These are phyloP conservation scores for Noturus placidus DNA, from an alignment of 2,113 vertebrate species.

Conservation along the genomic window DNA sequence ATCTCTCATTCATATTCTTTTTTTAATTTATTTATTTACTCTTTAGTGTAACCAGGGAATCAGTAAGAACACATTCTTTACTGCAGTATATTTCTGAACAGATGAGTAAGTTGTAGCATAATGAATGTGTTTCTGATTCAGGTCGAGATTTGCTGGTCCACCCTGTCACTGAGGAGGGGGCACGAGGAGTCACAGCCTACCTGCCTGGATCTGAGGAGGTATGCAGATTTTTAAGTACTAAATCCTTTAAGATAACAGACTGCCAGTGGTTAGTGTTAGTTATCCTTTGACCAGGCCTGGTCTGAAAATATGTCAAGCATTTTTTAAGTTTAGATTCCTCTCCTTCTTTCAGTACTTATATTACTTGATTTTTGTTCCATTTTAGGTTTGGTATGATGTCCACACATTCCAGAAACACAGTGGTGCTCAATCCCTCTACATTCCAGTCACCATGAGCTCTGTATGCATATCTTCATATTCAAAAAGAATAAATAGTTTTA, in stretches of 20 bases:
- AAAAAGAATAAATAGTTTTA: neutral
- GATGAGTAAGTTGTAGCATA: neutral
- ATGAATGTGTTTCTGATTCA: conserved; percentile 52
- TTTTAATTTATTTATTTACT: neutral
- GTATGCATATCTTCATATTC: conserved; percentile 13
- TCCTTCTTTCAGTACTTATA: neutral
- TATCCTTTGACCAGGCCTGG: neutral
- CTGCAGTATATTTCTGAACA: neutral
- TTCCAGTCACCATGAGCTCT: conserved; percentile 79
- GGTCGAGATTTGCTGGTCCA: conserved; percentile 84
- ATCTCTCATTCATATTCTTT: neutral
- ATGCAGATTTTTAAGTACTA: neutral
- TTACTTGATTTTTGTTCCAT: neutral
- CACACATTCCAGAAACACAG: conserved; percentile 84
- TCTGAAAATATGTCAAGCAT: neutral
- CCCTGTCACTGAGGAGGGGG: conserved; percentile 83
- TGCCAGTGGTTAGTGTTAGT: neutral
- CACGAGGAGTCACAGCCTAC: conserved; percentile 82
- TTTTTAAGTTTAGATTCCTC: conserved; percentile 21
- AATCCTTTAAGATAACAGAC: neutral
- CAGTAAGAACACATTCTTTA: neutral
- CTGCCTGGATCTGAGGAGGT: conserved; percentile 85
- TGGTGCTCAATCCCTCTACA: conserved; percentile 82
- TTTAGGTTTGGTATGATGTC: conserved; percentile 85
- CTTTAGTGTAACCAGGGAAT: neutral